Percentiles rank a stretch among this genome's conserved stretches.
These are phyloP conservation scores for Plebejus argus DNA, from an alignment of 2,888 invertebrate genomes.

Conservation along the genomic window DNA sequence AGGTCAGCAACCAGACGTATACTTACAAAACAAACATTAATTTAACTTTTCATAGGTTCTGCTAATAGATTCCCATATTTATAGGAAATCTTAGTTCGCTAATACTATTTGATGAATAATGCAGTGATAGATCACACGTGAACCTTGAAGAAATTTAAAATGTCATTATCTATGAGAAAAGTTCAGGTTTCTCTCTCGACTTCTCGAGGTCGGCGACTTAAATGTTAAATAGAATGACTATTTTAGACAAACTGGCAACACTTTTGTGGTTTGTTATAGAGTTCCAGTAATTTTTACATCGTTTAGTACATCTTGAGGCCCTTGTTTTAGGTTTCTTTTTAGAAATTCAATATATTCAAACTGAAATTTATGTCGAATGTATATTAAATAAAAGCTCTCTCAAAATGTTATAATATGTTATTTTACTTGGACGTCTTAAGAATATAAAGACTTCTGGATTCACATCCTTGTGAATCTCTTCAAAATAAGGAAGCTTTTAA, in stretches of 20 bases:
- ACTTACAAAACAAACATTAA: background rate
- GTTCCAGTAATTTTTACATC: background rate
- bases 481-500: constrained; percentile 7
- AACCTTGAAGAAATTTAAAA: constrained; percentile 23
- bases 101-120: background rate
- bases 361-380: background rate
- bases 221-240: constrained; percentile 6
- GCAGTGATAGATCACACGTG: background rate
- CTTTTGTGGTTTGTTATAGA: background rate
- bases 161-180: constrained; percentile 23
- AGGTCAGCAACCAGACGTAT: background rate
- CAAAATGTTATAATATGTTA: background rate
- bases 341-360: background rate
- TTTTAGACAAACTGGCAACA: background rate
- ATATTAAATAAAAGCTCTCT: background rate
- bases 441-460: background rate
- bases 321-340: background rate
- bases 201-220: constrained; percentile 1
- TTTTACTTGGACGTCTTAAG: background rate
- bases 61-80: background rate
- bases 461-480: background rate
- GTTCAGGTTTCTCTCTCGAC: background rate
- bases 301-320: background rate
- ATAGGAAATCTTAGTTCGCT: background rate
- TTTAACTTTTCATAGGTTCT: background rate